Percentiles rank a stretch among this genome's conserved stretches.
phyloP scores from a whole-genome alignment of 2,888 invertebrate genomes.

The Silvanus unidentatus region DNA sequence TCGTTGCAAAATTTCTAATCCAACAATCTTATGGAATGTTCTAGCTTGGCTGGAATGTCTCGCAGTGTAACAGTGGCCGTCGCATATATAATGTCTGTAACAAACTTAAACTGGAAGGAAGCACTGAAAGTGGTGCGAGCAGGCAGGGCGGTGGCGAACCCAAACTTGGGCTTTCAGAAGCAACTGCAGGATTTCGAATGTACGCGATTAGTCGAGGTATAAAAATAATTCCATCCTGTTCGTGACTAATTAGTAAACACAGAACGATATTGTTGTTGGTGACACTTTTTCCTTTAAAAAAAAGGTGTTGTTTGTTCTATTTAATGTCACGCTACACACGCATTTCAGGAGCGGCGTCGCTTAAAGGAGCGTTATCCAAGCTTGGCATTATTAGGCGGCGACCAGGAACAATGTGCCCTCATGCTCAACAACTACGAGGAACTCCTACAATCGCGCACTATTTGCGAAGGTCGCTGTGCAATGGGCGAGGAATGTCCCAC shows the following conservation, averaged over 20 bases:
- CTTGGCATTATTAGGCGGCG: constrained; percentile 64
- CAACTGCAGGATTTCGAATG: constrained; percentile 90
- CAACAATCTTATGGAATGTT: constrained; percentile 17
- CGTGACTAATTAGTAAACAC: too few relatives aligned
- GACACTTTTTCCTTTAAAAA: too few relatives aligned
- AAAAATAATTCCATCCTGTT: constrained; percentile 22
- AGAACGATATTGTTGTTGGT: too few relatives aligned
- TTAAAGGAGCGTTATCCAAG: constrained; percentile 81
- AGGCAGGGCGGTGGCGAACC: constrained; percentile 88
- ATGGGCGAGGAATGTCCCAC: constrained; percentile 82
- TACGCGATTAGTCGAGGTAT: constrained; percentile 72
- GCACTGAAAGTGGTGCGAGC: constrained; percentile 88
- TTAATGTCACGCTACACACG: neutral
- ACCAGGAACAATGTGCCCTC: constrained; percentile 68
- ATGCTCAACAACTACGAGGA: constrained; percentile 82
- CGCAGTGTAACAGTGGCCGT: constrained; percentile 93
- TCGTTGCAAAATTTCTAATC: too few relatives aligned
- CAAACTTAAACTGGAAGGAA: constrained; percentile 84
- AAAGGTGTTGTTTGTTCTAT: too few relatives aligned
- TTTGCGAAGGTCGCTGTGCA: constrained; percentile 82
- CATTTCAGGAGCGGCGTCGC: constrained; percentile 68
- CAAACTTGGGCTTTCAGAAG: constrained; percentile 91
- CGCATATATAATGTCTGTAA: constrained; percentile 94
- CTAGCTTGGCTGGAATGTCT: constrained; percentile 91
- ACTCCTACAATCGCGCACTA: constrained; percentile 68